A percentile compares a stretch with the other conserved stretches of the same genome.
Conservation (phyloP, 2,797 vertebrate genomes). For the Clamator glandarius region DNA sequence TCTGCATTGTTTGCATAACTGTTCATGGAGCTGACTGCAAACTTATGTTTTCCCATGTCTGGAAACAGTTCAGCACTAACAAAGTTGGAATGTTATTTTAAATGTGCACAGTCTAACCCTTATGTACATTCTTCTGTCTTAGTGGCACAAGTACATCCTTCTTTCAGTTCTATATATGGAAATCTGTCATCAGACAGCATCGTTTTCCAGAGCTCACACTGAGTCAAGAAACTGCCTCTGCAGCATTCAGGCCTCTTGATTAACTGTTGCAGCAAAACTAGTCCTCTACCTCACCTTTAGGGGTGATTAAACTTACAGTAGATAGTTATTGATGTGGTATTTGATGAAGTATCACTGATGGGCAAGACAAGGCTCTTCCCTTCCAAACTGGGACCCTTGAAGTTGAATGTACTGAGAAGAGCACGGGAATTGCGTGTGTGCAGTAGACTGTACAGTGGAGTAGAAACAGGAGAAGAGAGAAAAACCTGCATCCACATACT, state of each 20-base stretch:
- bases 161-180: background rate
- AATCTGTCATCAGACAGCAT: background rate
- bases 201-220: rapidly evolving
- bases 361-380: background rate
- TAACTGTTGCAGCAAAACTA: background rate
- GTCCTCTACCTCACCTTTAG: background rate
- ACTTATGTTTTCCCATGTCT: conserved; percentile 2
- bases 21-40: background rate
- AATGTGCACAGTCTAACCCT: background rate
- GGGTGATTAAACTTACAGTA: background rate
- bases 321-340: background rate
- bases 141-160: background rate
- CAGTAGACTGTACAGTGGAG: background rate
- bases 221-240: background rate
- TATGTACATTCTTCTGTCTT: background rate
- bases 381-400: background rate
- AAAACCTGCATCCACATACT: no score
- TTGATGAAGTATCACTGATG: background rate
- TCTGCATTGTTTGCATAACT: background rate
- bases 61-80: background rate
- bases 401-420: background rate
- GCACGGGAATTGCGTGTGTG: background rate
- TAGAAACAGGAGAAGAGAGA: no score
- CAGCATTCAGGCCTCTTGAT: background rate
- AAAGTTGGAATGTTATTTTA: conserved; percentile 16